phyloP scores from a whole-genome alignment of 2,888 invertebrate species.

The Drosophila merina region DNA sequence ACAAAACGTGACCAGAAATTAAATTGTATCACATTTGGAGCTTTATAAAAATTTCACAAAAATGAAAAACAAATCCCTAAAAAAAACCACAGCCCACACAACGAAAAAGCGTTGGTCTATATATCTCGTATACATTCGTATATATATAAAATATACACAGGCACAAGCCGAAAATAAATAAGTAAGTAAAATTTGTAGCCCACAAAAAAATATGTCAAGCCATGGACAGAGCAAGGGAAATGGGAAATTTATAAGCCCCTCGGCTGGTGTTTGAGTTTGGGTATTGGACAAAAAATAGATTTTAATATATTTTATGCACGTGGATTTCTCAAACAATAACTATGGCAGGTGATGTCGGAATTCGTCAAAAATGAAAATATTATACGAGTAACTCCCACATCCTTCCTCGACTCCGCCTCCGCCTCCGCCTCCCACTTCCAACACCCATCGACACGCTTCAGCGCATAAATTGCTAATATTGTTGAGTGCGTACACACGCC shows the following conservation, averaged over 20 bases:
- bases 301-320: conserved; percentile 66
- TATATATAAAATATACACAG: background rate
- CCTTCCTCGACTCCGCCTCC: conserved; percentile 13
- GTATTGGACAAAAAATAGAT: conserved; percentile 34
- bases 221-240: conserved; percentile 8
- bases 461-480: conserved; percentile 76
- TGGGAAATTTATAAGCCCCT: conserved; percentile 18
- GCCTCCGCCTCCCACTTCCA: conserved; percentile 4
- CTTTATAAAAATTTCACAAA: conserved; percentile 63
- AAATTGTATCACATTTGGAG: conserved; percentile 58
- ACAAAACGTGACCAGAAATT: conserved; percentile 76
- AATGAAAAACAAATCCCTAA: conserved; percentile 69
- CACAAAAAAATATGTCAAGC: conserved; percentile 26
- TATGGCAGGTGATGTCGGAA: conserved; percentile 64
- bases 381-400: conserved; percentile 33
- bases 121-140: background rate
- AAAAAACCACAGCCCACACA: conserved; percentile 47
- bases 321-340: conserved; percentile 37
- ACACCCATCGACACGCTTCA: conserved; percentile 56
- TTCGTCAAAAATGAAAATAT: conserved; percentile 58
- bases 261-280: conserved; percentile 2
- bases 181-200: conserved; percentile 14
- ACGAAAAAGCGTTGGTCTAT: conserved; percentile 8
- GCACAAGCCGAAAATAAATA: conserved; percentile 26
- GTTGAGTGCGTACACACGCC: conserved; percentile 54